Conservation (phyloP, 2,888 invertebrate species). For the Leucophenga montana region DNA sequence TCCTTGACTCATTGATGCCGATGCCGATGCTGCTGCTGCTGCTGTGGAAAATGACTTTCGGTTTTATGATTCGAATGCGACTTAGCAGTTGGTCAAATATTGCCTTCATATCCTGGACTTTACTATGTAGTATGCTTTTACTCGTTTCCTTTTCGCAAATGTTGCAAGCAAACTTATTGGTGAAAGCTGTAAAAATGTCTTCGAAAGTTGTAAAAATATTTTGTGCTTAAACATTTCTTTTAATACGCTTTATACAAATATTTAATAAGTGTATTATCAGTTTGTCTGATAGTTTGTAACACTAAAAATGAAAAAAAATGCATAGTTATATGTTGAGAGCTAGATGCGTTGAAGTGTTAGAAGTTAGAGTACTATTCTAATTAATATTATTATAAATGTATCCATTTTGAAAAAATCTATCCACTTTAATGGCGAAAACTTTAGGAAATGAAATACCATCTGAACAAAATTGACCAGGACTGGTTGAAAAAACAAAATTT, state of each 20-base stretch:
- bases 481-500: too few relatives aligned
- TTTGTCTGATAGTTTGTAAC: not conserved
- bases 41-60: slow-evolving; percentile 67
- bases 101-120: slow-evolving; percentile 25
- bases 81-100: slow-evolving; percentile 20
- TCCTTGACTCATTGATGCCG: slow-evolving; percentile 33
- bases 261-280: slow-evolving; percentile 41
- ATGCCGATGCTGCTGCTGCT: slow-evolving; percentile 17
- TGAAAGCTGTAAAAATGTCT: slow-evolving; percentile 65
- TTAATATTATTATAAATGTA: too few relatives aligned
- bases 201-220: slow-evolving; percentile 67
- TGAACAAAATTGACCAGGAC: too few relatives aligned
- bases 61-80: slow-evolving; percentile 60
- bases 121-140: slow-evolving; percentile 9
- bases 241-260: not conserved
- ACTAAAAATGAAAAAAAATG: too few relatives aligned
- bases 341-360: too few relatives aligned
- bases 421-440: too few relatives aligned
- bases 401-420: too few relatives aligned
- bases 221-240: slow-evolving; percentile 47
- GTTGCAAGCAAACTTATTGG: slow-evolving; percentile 62
- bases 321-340: too few relatives aligned
- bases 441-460: too few relatives aligned
- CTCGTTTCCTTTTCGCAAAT: slow-evolving; percentile 34
- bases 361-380: too few relatives aligned